A percentile compares a stretch with the other conserved stretches of the same genome.
Evolutionary conservation across 2,113 vertebrate genomes (phyloP).

Genomic region (Mobula hypostoma): DNA sequence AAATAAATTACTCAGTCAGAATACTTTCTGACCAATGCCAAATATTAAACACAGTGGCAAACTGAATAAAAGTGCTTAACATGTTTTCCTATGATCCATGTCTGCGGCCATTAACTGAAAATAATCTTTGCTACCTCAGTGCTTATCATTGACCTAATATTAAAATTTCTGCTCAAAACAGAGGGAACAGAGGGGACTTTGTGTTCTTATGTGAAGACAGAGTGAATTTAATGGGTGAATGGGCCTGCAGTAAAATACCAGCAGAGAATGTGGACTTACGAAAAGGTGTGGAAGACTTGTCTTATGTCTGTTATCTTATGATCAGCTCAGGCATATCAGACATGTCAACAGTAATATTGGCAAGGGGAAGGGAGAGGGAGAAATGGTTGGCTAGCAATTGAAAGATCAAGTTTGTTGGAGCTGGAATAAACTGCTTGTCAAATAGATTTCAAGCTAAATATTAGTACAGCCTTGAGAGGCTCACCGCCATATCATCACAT

Average conservation of each 20-base stretch:
- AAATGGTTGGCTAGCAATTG: slow-evolving; percentile 21
- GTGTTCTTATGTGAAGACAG: not conserved
- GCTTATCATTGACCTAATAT: not conserved
- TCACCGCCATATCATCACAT: not conserved
- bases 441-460: slow-evolving; percentile 27
- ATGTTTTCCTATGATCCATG: not conserved
- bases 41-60: not conserved
- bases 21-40: not conserved
- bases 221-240: not conserved
- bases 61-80: not conserved
- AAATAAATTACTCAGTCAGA: not conserved
- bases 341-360: slow-evolving; percentile 12
- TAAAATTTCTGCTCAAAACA: no score
- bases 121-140: not conserved
- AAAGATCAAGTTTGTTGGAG: not conserved
- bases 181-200: not conserved
- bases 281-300: not conserved
- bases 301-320: slow-evolving; percentile 4
- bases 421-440: not conserved
- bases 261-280: not conserved
- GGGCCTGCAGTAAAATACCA: not conserved
- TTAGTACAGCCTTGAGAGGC: not conserved
- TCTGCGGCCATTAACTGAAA: not conserved
- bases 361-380: not conserved
- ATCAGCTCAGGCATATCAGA: not conserved